Evolutionary conservation across 2,113 vertebrate genomes (phyloP), one percentile per base, ranked within the genome.

Genomic region (Octodon degus): DNA sequence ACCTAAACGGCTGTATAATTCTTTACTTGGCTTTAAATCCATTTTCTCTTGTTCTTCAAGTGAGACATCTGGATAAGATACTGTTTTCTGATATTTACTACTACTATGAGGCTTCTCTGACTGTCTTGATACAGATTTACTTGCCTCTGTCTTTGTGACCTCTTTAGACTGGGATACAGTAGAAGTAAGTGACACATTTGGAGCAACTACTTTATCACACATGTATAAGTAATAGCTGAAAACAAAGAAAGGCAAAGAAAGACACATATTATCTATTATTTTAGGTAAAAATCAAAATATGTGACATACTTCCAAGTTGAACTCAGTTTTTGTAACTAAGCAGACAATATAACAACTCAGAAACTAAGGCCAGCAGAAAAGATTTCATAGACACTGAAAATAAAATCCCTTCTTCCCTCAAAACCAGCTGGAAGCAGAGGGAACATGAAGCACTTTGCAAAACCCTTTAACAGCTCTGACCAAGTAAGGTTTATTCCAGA

Each of bases 151-250:
- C 98, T 98, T 99, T 55, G 98, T 89, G 85, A 93, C 77, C 92
- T 99, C 99, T 94, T 98, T 99, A 94, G 97, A 98, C 65, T 98
- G 99, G 22, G 98, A 97, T 93, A 98, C 97, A 55, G 98, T 94
- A 94, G 98, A 98, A 79, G 98, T 98, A 86, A 99, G 98, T 5
- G 99, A 99, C 60, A 99, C 99, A 65, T 99, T 99, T 47, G 99
- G 99, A 24, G 99, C 99, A 98, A 99, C 99, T 98, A 99, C 99
- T 98, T 99, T 99, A 98, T 99, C 99, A 85, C 99, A 99, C 91
- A 99, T 99, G 97, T 99, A 99, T 97, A 99, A 98, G 98, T 99
- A 99, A 98, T 99, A 99, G 97, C 99, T 99, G 98, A 85, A 98
- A 98, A 60, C 91, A 96, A 1, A 97, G 72, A 98, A 97, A 43